Evolutionary conservation across 2,888 invertebrate genomes (phyloP), one percentile per base, ranked within the genome.

Genomic region (Metellina segmentata): DNA sequence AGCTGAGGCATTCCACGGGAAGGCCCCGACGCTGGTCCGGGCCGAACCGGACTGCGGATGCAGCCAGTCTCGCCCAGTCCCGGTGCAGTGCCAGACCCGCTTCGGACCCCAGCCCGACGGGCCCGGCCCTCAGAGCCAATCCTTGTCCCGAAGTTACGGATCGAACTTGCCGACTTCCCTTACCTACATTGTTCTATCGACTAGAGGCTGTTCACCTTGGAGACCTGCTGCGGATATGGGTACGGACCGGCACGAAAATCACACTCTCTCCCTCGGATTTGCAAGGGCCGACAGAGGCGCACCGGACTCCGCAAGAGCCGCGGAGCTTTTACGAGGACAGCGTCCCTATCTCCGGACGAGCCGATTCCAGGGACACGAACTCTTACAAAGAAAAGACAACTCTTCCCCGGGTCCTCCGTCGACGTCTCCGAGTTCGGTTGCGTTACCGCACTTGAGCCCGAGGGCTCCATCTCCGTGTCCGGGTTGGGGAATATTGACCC

Each of bases 211-310:
- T 95, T 96, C 95, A 96, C 96, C 96, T 96, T 96, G 96, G 96
- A 96, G 96, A 97, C 96, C 96, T 96, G 96, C 96, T 96, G 96
- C 96, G 96, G 96, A 96, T 96, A 96, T 96, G 96, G 91, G 93
- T 93, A 93, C 93, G 93, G 88, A 61, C 93, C 78, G 91, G 92
- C 92, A 81, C 88, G 91, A 93, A 89, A 89, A 82, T 91, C 81
- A 93, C 51, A 77, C 48, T 49, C 49, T 77, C 77, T 77, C 77
- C 77, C 81, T 81, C 81, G 70, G 81, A 70, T 81, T 81, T 81
- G 48, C 81, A 81, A 81, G 81, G 95, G 93, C 94, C 95, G 94
- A 93, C 94, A 93, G 92, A 90, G 93, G 94, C 93, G 94, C 94
- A 93, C 94, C 94, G 94, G 94, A 94, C 94, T 94, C 94, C 94